Evolutionary conservation across 2,113 vertebrate species (phyloP).

Genomic region (Callospermophilus lateralis): DNA sequence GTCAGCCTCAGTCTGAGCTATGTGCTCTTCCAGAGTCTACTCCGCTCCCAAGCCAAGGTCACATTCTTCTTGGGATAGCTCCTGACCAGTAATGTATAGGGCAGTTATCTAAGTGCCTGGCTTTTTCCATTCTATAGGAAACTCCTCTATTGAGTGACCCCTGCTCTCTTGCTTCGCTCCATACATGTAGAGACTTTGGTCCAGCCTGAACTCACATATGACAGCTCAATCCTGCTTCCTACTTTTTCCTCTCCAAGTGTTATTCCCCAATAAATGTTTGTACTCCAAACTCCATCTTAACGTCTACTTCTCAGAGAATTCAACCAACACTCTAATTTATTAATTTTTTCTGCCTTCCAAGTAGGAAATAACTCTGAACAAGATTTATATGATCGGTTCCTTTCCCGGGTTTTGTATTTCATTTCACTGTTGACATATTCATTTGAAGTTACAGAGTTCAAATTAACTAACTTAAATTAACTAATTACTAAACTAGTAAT

Average conservation of each 20-base stretch:
- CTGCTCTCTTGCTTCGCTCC: accelerated
- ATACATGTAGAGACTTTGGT: neutral
- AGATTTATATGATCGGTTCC: neutral
- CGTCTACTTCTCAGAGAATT: neutral
- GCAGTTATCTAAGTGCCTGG: neutral
- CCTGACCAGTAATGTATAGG: neutral
- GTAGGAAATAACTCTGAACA: neutral
- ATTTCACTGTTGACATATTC: neutral
- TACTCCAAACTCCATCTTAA: neutral
- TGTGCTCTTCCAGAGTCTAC: neutral
- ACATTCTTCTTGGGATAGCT: neutral
- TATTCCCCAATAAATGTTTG: neutral
- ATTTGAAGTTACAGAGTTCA: neutral
- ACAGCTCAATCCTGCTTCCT: neutral
- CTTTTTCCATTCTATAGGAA: neutral
- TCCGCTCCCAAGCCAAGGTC: neutral
- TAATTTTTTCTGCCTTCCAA: neutral
- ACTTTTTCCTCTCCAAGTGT: neutral
- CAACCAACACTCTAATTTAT: neutral
- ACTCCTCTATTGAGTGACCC: neutral
- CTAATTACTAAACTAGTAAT: no score
- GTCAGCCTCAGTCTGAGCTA: neutral
- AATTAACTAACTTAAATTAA: no score
- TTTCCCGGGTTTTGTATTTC: neutral
- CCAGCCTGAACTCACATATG: no score